These are phyloP conservation scores for Busseola fusca DNA, from an alignment of 2,888 invertebrate genomes.

Conservation along the genomic window DNA sequence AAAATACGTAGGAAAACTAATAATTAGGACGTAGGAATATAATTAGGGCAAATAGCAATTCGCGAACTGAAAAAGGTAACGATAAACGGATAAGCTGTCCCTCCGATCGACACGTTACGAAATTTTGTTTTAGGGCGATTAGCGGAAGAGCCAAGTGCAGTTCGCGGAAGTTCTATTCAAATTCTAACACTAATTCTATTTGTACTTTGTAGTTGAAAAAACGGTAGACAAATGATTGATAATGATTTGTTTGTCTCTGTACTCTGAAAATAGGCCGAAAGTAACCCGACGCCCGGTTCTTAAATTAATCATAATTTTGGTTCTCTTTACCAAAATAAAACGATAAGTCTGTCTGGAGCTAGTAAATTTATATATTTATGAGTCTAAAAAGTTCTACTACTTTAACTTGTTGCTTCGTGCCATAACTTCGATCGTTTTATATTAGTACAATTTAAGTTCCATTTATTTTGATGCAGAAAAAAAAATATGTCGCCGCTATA, in stretches of 20 bases:
- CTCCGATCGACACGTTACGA: too few relatives aligned
- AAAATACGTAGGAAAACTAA: too few relatives aligned
- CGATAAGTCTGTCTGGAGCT: constrained; percentile 29
- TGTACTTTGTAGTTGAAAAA: background rate
- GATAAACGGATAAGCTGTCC: too few relatives aligned
- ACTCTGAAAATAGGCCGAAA: background rate
- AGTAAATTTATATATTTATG: constrained; percentile 33
- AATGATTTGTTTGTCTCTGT: background rate
- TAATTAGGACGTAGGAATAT: too few relatives aligned
- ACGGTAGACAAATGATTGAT: background rate
- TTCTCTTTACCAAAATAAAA: constrained; percentile 21
- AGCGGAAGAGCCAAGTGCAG: too few relatives aligned
- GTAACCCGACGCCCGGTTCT: background rate
- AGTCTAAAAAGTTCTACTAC: constrained; percentile 20
- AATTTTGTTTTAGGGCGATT: too few relatives aligned
- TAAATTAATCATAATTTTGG: constrained; percentile 13
- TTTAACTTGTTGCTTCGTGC: constrained; percentile 34
- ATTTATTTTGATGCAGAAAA: background rate
- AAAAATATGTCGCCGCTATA: too few relatives aligned
- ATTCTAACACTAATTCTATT: too few relatives aligned
- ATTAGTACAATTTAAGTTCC: constrained; percentile 9
- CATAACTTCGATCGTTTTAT: constrained; percentile 9
- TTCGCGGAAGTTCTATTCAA: too few relatives aligned
- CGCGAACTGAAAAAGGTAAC: too few relatives aligned
- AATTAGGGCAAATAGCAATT: too few relatives aligned